Percentiles rank a stretch among this genome's conserved stretches.
Evolutionary conservation across 2,113 vertebrate genomes (phyloP).

Genomic region (Paradoxurus hermaphroditus): DNA sequence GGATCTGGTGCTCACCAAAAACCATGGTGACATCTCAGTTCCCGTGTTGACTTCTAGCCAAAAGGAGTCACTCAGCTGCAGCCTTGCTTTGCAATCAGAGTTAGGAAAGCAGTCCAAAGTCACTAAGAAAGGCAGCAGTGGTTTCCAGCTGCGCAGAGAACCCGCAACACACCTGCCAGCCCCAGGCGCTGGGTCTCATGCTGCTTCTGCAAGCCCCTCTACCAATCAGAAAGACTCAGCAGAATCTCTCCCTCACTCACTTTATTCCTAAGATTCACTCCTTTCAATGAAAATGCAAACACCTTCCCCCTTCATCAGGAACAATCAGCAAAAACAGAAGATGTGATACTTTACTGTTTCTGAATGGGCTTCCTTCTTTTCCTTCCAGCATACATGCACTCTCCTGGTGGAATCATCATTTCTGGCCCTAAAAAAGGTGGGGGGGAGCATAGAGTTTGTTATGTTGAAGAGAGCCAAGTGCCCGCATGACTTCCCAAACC

Average conservation of each 20-base stretch:
- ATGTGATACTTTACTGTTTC: slow-evolving; percentile 92
- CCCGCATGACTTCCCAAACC: accelerated
- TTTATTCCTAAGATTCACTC: not conserved
- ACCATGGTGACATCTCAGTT: accelerated
- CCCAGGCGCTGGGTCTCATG: not conserved
- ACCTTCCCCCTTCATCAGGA: not conserved
- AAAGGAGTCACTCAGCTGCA: not conserved
- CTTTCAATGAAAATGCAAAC: not conserved
- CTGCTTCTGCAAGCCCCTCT: not conserved
- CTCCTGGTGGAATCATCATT: slow-evolving; percentile 95
- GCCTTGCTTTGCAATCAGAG: not conserved
- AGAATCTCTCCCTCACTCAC: not conserved
- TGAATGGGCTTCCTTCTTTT: slow-evolving; percentile 96
- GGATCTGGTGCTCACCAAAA: not conserved
- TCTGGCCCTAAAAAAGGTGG: slow-evolving; percentile 82
- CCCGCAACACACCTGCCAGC: not conserved
- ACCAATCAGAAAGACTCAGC: no score
- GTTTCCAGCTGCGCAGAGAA: not conserved
- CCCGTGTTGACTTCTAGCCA: not conserved
- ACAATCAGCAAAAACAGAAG: not conserved
- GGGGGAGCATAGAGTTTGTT: not conserved
- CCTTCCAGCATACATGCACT: slow-evolving; percentile 95
- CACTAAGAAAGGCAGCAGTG: not conserved
- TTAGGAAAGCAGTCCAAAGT: not conserved
- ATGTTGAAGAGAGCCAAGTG: not conserved